These are phyloP conservation scores for Hipparchia sbordonii DNA, from an alignment of 2,888 invertebrate species.

Conservation along the genomic window DNA sequence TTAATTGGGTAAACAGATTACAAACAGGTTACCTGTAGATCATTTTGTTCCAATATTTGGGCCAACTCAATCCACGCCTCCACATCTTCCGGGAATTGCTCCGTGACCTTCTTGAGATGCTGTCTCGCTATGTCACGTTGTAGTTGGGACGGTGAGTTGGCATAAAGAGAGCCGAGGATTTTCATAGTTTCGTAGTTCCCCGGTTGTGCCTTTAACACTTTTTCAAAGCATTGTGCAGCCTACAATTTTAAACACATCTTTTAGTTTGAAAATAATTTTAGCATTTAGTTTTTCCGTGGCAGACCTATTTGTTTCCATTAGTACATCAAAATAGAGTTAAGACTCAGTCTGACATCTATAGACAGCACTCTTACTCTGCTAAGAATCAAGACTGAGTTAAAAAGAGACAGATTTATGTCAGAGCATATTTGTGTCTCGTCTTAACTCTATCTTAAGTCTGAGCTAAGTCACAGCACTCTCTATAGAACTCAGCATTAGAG, in stretches of 20 bases:
- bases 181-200: conserved; percentile 99
- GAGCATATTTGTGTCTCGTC: no score
- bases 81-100: conserved; percentile 98
- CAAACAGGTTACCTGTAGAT: conserved; percentile 83
- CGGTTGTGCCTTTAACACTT: conserved; percentile 97
- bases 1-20: no score
- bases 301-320: no score
- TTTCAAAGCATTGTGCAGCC: conserved; percentile 99
- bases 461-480: no score
- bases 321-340: no score
- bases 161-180: conserved; percentile 98
- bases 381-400: no score
- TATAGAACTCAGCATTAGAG: no score
- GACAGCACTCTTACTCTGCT: no score
- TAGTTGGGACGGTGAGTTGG: conserved; percentile 93
- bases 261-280: neutral
- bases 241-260: conserved; percentile 55
- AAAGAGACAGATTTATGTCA: no score
- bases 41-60: conserved; percentile 98
- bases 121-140: conserved; percentile 96
- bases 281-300: no score
- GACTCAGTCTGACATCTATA: no score
- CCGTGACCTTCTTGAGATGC: conserved; percentile 96
- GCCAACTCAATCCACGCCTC: conserved; percentile 99
- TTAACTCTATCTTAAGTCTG: no score